Percentiles rank a stretch among this genome's conserved stretches.
Conservation (phyloP, 2,797 vertebrate genomes). For the Apodemus agrarius region DNA sequence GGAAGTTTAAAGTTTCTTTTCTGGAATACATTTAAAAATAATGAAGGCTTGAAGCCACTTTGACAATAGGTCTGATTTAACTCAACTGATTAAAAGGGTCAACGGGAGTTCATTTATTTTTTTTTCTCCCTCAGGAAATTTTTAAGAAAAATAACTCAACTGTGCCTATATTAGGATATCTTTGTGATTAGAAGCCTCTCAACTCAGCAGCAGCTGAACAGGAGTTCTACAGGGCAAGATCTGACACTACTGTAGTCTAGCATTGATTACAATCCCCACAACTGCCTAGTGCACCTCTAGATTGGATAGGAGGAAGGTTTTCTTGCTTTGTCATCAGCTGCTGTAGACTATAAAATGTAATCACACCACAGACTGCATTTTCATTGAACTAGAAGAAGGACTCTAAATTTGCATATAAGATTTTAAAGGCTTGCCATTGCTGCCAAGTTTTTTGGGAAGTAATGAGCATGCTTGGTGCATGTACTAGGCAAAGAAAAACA, state of each 20-base stretch:
- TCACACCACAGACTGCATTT: neutral
- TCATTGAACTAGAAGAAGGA: constrained; percentile 13
- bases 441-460: neutral
- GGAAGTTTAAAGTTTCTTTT: constrained; percentile 62
- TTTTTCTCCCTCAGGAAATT: constrained; percentile 46
- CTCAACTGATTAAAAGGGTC: constrained; percentile 78
- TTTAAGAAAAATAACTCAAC: constrained; percentile 37
- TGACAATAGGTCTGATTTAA: constrained; percentile 75
- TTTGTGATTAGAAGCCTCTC: constrained; percentile 60
- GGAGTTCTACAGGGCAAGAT: constrained; percentile 48
- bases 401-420: neutral
- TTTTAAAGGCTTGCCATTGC: neutral
- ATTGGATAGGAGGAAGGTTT: neutral
- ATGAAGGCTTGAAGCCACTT: constrained; percentile 59
- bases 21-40: constrained; percentile 74
- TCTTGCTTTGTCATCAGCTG: neutral
- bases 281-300: neutral
- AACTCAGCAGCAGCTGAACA: constrained; percentile 33
- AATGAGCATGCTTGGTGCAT: neutral
- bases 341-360: neutral
- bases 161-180: constrained; percentile 42
- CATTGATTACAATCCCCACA: neutral
- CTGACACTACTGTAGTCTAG: rapidly evolving
- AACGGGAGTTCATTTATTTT: constrained; percentile 69
- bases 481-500: neutral